These are phyloP conservation scores for Oscheius onirici DNA, from an alignment of 2,888 invertebrate species.

Conservation along the genomic window DNA sequence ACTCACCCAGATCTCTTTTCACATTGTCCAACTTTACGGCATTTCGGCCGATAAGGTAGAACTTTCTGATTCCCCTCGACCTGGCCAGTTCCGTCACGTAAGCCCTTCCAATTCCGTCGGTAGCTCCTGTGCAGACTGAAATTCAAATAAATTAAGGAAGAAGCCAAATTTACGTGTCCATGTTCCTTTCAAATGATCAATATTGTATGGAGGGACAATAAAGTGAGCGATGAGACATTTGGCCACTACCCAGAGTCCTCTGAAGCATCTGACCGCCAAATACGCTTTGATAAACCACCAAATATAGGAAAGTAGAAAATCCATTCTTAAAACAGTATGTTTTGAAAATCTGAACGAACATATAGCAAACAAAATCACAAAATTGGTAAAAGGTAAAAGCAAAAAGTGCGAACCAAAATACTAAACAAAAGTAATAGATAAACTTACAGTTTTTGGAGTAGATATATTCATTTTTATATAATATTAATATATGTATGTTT, in stretches of 20 bases:
- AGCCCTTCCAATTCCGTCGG: slow-evolving; percentile 70
- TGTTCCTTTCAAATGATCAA: slow-evolving; percentile 46
- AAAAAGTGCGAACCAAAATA: no score
- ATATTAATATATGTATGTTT: no score
- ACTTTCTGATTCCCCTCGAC: slow-evolving; percentile 62
- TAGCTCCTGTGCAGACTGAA: slow-evolving; percentile 68
- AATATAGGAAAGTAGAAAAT: neutral
- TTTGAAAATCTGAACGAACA: neutral
- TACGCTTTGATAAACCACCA: slow-evolving; percentile 38
- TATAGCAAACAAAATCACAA: neutral
- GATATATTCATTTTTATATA: no score
- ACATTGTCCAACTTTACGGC: slow-evolving; percentile 57
- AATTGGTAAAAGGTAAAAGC: neutral
- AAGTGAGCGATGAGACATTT: slow-evolving; percentile 49
- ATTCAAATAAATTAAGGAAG: neutral
- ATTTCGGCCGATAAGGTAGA: slow-evolving; percentile 66
- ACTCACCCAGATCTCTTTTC: slow-evolving; percentile 53
- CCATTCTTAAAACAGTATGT: neutral
- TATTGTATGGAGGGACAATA: slow-evolving; percentile 42
- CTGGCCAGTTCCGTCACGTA: slow-evolving; percentile 66
- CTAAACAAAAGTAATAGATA: no score
- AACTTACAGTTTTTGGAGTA: no score
- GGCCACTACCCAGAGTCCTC: slow-evolving; percentile 55
- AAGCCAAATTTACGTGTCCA: slow-evolving; percentile 51
- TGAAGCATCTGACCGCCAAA: slow-evolving; percentile 56